Evolutionary conservation across 2,113 vertebrate genomes (phyloP), one percentile per base, ranked within the genome.

Genomic region (Rhinichthys klamathensis): DNA sequence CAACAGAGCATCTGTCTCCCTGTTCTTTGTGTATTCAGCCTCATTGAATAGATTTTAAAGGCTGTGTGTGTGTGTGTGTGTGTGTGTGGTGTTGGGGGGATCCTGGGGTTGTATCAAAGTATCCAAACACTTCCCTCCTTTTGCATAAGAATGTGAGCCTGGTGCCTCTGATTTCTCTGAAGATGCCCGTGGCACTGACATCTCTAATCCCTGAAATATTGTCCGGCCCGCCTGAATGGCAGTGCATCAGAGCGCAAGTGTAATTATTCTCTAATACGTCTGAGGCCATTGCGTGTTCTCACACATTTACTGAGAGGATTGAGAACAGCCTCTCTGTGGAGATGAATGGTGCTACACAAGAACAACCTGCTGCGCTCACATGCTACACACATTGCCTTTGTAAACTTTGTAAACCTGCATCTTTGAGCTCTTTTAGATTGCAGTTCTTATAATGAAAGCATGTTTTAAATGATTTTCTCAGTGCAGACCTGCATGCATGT

Each of bases 221-320:
- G 95, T 96, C 93, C 51, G 91, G 94, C 94, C 95, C 93, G 94
- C 93, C 92, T 96, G 95, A 96, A 95, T 94, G 93, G 94, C 94
- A 82, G 84, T 91, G 94, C 78, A 95, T 96, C 95, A 95, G 95
- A 96, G 95, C 95, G 95, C 96, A 96, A 96, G 95, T 96, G 95
- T 96, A 96, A 96, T 96, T 96, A 96, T 96, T 96, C 96, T 96
- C 95, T 96, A 96, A 96, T 96, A 94, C 95, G 95, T 93, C 93
- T 75, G 67, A 27, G 38, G 78, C 93, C 94, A 95, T 96, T 96
- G 95, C 95, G 94, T 94, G 93, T 95, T 95, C 94, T 95, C 95
- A 95, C 95, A 93, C 94, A 94, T 96, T 96, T 95, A 95, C 95
- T 95, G 93, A 95, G 70, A 72, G 67, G 79, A 82, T 46, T 44